These are phyloP conservation scores for Heliothis virescens DNA, from an alignment of 1,140 invertebrate species.

Conservation along the genomic window DNA sequence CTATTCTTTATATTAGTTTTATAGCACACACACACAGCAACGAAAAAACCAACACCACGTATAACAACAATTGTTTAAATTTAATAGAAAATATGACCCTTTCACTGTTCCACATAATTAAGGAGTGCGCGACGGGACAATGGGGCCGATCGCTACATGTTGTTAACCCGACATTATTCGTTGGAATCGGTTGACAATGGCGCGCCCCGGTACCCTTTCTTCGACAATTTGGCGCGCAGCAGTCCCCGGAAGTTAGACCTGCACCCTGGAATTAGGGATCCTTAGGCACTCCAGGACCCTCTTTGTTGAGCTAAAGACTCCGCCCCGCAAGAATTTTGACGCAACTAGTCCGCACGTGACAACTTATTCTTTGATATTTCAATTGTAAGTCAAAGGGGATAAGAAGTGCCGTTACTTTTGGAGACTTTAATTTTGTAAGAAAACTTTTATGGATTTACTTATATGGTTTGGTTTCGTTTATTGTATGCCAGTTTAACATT, in stretches of 20 bases:
- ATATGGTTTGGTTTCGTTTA: background rate
- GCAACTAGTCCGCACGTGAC: conserved; percentile 70
- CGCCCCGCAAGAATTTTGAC: conserved; percentile 71
- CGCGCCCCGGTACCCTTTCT: conserved; percentile 80
- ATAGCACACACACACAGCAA: background rate
- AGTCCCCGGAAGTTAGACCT: conserved; percentile 78
- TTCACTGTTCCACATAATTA: conserved; percentile 84
- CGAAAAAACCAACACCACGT: conserved; percentile 64
- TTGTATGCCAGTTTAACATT: background rate
- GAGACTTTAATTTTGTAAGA: background rate
- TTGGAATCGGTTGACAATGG: conserved; percentile 83
- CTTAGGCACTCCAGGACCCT: conserved; percentile 74
- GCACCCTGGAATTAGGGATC: conserved; percentile 78
- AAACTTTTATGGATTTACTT: background rate
- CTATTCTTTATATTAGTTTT: too few relatives aligned
- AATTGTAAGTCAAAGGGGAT: conserved; percentile 17
- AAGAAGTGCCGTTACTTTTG: conserved; percentile 34
- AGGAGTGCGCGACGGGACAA: conserved; percentile 81
- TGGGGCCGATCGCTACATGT: conserved; percentile 79
- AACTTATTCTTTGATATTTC: conserved; percentile 53
- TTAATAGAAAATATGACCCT: conserved; percentile 85
- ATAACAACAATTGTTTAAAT: conserved; percentile 74
- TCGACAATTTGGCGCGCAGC: conserved; percentile 82
- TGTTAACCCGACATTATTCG: conserved; percentile 80
- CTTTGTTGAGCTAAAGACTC: conserved; percentile 73